Conservation (phyloP, 2,888 invertebrate species). For the Tipula helvola region DNA sequence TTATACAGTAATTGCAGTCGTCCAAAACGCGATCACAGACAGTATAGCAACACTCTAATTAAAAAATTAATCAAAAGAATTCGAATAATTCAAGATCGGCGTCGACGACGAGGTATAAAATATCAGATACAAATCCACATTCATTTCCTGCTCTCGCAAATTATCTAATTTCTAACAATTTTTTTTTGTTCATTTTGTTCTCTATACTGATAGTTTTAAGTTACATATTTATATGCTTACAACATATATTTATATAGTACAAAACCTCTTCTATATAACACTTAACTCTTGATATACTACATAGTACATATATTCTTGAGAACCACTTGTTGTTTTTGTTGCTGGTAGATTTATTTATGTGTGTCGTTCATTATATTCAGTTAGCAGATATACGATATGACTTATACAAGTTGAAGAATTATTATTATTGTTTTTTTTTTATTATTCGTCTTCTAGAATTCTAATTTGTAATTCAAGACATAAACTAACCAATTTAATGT, state of each 20-base stretch:
- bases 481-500: not conserved
- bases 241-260: not conserved
- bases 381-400: not conserved
- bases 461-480: not conserved
- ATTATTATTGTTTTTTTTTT: not conserved
- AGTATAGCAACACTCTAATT: too few relatives aligned
- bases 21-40: too few relatives aligned
- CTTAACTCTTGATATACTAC: not conserved
- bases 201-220: too few relatives aligned
- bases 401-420: not conserved
- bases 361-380: not conserved
- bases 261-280: not conserved
- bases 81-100: too few relatives aligned
- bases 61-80: too few relatives aligned
- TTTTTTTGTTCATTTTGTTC: too few relatives aligned
- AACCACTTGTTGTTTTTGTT: not conserved
- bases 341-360: not conserved
- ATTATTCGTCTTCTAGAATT: not conserved
- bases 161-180: too few relatives aligned
- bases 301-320: not conserved
- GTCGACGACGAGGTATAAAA: too few relatives aligned
- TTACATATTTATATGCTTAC: too few relatives aligned
- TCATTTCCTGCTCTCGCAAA: too few relatives aligned
- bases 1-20: too few relatives aligned
- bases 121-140: too few relatives aligned